phyloP scores from a whole-genome alignment of 1,140 invertebrate genomes.

The Littorina saxatilis region DNA sequence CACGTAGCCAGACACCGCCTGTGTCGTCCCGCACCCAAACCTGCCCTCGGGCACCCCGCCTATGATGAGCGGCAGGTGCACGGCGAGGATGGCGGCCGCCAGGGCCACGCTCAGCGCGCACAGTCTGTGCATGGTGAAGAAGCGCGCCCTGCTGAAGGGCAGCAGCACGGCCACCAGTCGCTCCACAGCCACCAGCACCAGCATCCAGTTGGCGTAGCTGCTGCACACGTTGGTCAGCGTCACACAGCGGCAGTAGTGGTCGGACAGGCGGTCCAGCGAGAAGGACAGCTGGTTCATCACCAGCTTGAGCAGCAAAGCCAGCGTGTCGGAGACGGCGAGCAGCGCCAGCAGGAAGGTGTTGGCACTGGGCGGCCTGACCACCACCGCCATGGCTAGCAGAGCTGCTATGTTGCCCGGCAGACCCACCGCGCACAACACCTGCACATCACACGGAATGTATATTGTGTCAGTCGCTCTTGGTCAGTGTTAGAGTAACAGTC shows the following conservation, averaged over 20 bases:
- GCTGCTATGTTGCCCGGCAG: constrained; percentile 4
- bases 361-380: neutral
- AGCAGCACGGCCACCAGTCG: constrained; percentile 57
- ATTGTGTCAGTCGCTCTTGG: neutral
- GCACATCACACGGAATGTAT: too few relatives aligned
- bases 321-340: constrained; percentile 14
- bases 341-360: neutral
- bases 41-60: constrained; percentile 11
- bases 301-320: constrained; percentile 11
- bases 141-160: constrained; percentile 30
- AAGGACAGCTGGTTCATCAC: neutral
- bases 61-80: constrained; percentile 51
- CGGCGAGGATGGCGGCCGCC: constrained; percentile 32
- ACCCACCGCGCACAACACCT: constrained; percentile 3
- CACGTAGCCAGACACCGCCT: constrained; percentile 38
- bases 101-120: constrained; percentile 39
- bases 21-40: constrained; percentile 30
- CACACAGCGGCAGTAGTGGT: constrained; percentile 44
- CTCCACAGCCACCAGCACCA: constrained; percentile 58
- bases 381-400: neutral
- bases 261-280: neutral
- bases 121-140: constrained; percentile 15
- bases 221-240: constrained; percentile 48
- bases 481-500: neutral
- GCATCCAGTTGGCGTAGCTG: constrained; percentile 60